Evolutionary conservation across 1,140 invertebrate species (phyloP), one percentile per base, ranked within the genome.

Genomic region (Drosophila azteca): DNA sequence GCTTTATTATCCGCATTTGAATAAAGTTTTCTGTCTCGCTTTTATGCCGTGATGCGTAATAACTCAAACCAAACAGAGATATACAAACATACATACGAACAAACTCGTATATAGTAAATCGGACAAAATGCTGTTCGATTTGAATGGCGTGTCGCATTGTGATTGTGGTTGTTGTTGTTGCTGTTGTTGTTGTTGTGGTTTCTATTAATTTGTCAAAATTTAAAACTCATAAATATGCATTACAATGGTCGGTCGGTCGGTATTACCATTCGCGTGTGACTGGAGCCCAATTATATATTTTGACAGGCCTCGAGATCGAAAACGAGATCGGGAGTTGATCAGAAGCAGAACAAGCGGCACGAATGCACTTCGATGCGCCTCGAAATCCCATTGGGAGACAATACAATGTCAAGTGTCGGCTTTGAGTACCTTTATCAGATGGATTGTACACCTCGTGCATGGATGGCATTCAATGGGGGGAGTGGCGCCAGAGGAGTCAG

Each of bases 121-220:
- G 51, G 64, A 68, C 64, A 85, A 80, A 64, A 52, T 48, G 59
- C 50, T 68, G 55, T 85, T 77, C 63, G 60, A 77, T 77, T 77
- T 66, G 69, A 57, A 82, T 69, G 60, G 62, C 66, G 65, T 83
- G 80, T 67, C 55, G 53, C 58, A 60, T 79, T 79, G 58, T 79
- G 48, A 61, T 52, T 57, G 60, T 58, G 41, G 41, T 31, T 62
- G 26, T 63, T 26, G 57, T 79, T 76, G 58, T 76, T 48, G 64
- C 49, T 20, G 17, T 20, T 20, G 17, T 1, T 57, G 60, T 59
- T 49, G 41, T 31, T 66, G 26, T 63, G 24, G 48, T 65, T 84
- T 83, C 78, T 87, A 87, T 79, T 87, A 85, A 82, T 88, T 88
- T 88, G 83, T 88, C 83, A 88, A 77, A 79, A 67, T 66, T 67